A percentile compares a stretch with the other conserved stretches of the same genome.
These are phyloP conservation scores for Onychorhynchus coronatus DNA, from an alignment of 2,113 vertebrate species.

Conservation along the genomic window DNA sequence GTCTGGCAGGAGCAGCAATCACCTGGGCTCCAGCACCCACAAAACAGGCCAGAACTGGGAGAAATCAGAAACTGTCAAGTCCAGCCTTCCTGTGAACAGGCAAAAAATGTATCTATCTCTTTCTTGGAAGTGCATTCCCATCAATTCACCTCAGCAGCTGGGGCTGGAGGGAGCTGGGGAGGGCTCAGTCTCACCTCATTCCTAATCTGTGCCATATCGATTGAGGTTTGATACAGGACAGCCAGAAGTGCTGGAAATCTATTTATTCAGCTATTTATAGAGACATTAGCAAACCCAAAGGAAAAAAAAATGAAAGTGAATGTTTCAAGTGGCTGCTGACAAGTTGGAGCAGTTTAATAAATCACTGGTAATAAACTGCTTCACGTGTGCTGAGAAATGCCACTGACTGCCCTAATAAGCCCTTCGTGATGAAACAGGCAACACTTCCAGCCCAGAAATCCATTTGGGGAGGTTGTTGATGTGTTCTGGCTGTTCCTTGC, in stretches of 20 bases:
- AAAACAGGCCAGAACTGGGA: neutral
- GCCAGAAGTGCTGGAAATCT: slow-evolving; percentile 9
- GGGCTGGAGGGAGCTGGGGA: neutral
- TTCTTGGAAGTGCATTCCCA: neutral
- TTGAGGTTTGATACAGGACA: neutral
- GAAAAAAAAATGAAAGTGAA: neutral
- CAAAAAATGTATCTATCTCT: neutral
- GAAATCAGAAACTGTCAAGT: neutral
- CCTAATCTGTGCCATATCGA: neutral
- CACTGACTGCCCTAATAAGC: slow-evolving; percentile 35
- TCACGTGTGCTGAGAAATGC: slow-evolving; percentile 16
- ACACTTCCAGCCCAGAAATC: neutral
- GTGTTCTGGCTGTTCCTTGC: neutral
- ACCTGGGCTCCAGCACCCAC: neutral
- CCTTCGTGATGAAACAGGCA: slow-evolving; percentile 15
- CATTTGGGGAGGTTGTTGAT: neutral
- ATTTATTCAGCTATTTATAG: slow-evolving; percentile 45
- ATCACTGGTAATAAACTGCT: slow-evolving; percentile 58
- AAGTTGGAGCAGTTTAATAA: slow-evolving; percentile 63
- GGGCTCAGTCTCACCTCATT: neutral
- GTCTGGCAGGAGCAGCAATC: neutral
- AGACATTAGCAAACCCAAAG: slow-evolving; percentile 44
- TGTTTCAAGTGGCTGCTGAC: slow-evolving; percentile 62
- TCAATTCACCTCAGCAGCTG: neutral
- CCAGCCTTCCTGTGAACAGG: neutral